Evolutionary conservation across 2,113 vertebrate species (phyloP).

Genomic region (Leucopsar rothschildi): DNA sequence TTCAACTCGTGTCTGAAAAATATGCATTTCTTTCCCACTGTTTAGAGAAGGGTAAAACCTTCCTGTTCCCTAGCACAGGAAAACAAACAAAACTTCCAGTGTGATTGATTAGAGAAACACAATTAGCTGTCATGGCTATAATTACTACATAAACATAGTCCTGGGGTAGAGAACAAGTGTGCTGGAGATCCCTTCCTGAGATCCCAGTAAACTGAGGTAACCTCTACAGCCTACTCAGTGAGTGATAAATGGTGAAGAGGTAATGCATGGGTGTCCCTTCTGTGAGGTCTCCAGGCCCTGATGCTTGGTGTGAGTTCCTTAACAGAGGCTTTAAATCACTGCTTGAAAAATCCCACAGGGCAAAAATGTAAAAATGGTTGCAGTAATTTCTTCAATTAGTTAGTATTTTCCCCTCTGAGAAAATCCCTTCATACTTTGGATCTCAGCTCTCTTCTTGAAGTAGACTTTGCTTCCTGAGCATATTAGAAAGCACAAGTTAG

Average conservation of each 20-base stretch:
- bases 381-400: neutral
- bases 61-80: conserved; percentile 35
- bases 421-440: neutral
- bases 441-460: neutral
- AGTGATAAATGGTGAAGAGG: conserved; percentile 31
- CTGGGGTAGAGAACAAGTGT: conserved; percentile 28
- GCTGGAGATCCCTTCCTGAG: neutral
- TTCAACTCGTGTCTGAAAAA: conserved; percentile 9
- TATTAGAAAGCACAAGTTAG: neutral
- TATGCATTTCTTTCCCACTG: neutral
- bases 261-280: neutral
- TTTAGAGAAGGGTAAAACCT: conserved; percentile 46
- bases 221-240: neutral
- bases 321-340: neutral
- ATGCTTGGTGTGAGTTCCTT: neutral
- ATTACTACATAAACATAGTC: conserved; percentile 65
- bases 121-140: conserved; percentile 61
- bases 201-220: conserved; percentile 29
- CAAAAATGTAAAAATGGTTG: neutral
- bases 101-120: conserved; percentile 66
- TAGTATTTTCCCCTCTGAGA: neutral
- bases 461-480: neutral
- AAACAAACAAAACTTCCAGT: conserved; percentile 63
- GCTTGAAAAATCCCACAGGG: neutral
- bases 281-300: conserved; percentile 47